phyloP scores from a whole-genome alignment of 2,797 vertebrate species.

The Allobates femoralis region DNA sequence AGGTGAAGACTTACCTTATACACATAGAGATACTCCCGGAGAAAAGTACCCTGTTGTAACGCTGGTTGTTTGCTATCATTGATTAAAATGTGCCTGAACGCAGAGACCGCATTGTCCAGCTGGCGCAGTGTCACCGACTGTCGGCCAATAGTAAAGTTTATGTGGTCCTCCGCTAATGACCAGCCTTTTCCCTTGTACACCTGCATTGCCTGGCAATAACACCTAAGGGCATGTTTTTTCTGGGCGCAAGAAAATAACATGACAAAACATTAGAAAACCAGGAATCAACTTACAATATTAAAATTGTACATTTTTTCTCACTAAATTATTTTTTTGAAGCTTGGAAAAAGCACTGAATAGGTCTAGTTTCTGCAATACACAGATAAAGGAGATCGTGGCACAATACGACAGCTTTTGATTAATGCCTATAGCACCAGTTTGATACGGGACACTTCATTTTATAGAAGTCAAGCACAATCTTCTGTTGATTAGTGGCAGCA shows the following conservation, averaged over 20 bases:
- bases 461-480: no score
- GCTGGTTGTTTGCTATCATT: conserved; percentile 94
- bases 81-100: conserved; percentile 93
- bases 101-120: conserved; percentile 87
- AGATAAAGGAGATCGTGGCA: no score
- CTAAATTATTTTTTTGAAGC: background rate
- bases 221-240: conserved; percentile 93
- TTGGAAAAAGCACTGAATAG: background rate
- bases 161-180: conserved; percentile 97
- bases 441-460: no score
- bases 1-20: conserved; percentile 83
- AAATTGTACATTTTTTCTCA: background rate
- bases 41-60: conserved; percentile 91
- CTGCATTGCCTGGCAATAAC: conserved; percentile 98
- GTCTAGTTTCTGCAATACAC: background rate
- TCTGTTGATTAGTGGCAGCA: no score
- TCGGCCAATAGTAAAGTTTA: conserved; percentile 97
- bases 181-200: conserved; percentile 96
- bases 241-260: conserved; percentile 64
- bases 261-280: background rate
- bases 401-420: no score
- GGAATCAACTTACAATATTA: background rate
- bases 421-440: no score
- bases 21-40: conserved; percentile 96
- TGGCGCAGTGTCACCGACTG: conserved; percentile 93